A percentile compares a stretch with the other conserved stretches of the same genome.
phyloP scores from a whole-genome alignment of 2,888 invertebrate genomes.

The Cephus spinipes region DNA sequence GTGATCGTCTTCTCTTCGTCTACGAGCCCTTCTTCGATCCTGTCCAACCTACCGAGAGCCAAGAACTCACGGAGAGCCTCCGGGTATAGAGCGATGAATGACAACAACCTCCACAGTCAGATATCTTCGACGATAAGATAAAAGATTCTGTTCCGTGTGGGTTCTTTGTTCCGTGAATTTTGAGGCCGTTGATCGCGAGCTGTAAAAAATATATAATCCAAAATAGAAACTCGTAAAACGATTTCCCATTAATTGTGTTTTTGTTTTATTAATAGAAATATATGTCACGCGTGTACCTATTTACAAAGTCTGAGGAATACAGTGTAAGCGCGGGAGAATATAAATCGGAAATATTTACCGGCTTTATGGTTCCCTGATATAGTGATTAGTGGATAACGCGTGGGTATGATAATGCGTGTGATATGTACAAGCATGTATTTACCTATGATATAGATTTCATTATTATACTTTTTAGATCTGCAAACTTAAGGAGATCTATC shows the following conservation, averaged over 20 bases:
- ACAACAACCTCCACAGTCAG: neutral
- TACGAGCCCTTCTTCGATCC: slow-evolving; percentile 21
- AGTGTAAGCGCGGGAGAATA: neutral
- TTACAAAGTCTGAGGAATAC: neutral
- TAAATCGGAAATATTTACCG: neutral
- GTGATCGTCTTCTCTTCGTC: slow-evolving; percentile 36
- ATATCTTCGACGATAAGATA: neutral
- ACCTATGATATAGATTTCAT: neutral
- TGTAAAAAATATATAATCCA: neutral
- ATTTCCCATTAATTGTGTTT: neutral
- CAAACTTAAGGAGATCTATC: neutral
- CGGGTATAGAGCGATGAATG: neutral
- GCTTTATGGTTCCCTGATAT: neutral
- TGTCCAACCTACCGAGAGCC: neutral
- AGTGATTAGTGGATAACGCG: neutral
- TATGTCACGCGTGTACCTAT: neutral
- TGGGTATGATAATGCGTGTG: neutral
- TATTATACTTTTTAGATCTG: too few relatives aligned
- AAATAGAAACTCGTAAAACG: neutral
- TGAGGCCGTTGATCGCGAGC: neutral
- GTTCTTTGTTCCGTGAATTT: neutral
- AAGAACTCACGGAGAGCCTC: neutral
- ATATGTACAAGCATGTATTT: slow-evolving; percentile 2
- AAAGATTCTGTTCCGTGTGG: neutral
- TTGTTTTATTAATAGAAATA: slow-evolving; percentile 1